Percentiles rank a stretch among this genome's conserved stretches.
Evolutionary conservation across 2,113 vertebrate species (phyloP).

Genomic region (Xiphophorus hellerii): DNA sequence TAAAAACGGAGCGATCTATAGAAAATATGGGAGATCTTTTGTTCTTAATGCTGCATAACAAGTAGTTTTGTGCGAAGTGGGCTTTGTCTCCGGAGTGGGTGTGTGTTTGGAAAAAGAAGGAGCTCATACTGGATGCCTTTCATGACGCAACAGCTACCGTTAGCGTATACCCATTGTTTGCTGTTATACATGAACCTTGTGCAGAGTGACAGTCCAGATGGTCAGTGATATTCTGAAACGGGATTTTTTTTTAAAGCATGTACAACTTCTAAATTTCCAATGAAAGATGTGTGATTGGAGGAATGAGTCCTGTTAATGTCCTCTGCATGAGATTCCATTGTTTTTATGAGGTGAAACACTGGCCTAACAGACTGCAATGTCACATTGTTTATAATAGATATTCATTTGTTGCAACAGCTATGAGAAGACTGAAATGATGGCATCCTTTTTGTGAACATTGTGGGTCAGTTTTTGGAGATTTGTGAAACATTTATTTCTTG

Average conservation of each 20-base stretch:
- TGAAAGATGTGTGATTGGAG: background rate
- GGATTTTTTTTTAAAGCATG: no score
- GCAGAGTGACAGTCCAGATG: no score
- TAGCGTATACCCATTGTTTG: background rate
- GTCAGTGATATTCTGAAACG: no score
- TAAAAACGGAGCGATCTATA: background rate
- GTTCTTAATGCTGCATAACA: background rate
- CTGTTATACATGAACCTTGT: background rate
- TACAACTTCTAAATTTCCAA: background rate
- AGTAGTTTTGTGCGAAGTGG: background rate
- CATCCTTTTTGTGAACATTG: background rate
- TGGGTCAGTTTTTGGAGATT: background rate
- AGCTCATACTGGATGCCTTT: background rate
- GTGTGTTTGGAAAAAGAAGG: no score
- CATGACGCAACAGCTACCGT: background rate
- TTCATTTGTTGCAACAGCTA: background rate
- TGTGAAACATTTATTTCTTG: background rate
- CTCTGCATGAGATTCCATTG: background rate
- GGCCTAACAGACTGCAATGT: background rate
- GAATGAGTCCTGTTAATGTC: background rate
- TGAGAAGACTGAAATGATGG: background rate
- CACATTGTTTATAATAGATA: background rate
- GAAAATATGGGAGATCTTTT: background rate
- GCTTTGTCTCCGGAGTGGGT: background rate
- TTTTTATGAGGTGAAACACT: background rate